Base-by-base conservation (phyloP, 2,888 invertebrate genomes). In the Eupithecia vulgata region DNA sequence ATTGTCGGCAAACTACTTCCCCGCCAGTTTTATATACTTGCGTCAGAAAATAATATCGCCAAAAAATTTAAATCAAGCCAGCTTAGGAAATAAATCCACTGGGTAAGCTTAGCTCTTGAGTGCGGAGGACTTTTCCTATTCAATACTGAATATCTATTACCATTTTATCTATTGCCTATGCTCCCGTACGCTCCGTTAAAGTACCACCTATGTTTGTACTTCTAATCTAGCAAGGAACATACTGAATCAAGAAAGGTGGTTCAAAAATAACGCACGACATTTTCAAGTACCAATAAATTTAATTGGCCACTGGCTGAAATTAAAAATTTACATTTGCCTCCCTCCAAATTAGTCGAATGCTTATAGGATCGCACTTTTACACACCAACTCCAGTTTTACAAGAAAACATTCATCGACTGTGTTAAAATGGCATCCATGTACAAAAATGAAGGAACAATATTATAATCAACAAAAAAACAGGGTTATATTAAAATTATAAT, bases 401-500 rank as follows among this genome's bases (percentile, higher is more conserved):
- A 70, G 61, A 74, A 78, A 80, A 78, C 70, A 67, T 40, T 65
- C 77, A 70, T 71, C 75, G n/a, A 66, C 77, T 80, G 82, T 80
- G 82, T 84, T 85, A 86, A 78, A 79, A 81, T 87, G 84, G 85
- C 82, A 83, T 83, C 84, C 90, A 88, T 87, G 88, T 90, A 93
- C 92, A 93, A 89, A 88, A 87, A 87, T 83, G 88, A 91, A 93
- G 93, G 91, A 93, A 92, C 88, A 93, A 91, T 85, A 89, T 92
- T 87, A 75, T 74, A 76, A 74, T 80, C 79, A 93, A 92, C 92
- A 91, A 92, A 93, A 91, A 94, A 94, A 94, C 92, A 92, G 89
- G 92, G 92, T 94, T 94, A 94, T 93, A 94, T 93, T 94, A 94
- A 94, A 94, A 94, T 94, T 92, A 94, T 93, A 94, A 94, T 94